Percentiles rank a stretch among this genome's conserved stretches.
phyloP scores from a whole-genome alignment of 2,797 vertebrate species.

The Siniperca scherzeri region DNA sequence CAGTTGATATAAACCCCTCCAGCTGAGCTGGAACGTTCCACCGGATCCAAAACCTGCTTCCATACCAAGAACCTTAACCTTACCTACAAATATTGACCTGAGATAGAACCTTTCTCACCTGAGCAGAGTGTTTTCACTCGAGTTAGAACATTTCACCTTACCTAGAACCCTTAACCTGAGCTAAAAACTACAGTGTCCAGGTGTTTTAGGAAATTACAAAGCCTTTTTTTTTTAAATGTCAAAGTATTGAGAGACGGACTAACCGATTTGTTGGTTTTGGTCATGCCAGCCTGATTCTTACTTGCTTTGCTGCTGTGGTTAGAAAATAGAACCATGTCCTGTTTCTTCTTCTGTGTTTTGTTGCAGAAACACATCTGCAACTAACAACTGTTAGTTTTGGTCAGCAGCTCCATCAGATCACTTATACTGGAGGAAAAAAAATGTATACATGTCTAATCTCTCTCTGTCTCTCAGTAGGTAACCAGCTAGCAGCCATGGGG shows the following conservation, averaged over 20 bases:
- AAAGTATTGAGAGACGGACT: not conserved
- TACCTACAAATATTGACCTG: too few relatives aligned
- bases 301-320: too few relatives aligned
- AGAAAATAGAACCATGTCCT: not conserved
- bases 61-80: too few relatives aligned
- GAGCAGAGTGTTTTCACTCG: too few relatives aligned
- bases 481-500: slow-evolving; percentile 95
- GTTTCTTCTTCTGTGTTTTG: not conserved
- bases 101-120: not conserved
- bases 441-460: slow-evolving; percentile 5
- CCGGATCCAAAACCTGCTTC: too few relatives aligned
- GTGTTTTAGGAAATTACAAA: too few relatives aligned
- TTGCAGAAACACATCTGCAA: not conserved
- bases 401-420: not conserved
- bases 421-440: not conserved
- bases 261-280: not conserved
- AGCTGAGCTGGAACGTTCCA: too few relatives aligned
- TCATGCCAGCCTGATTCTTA: too few relatives aligned
- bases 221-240: too few relatives aligned
- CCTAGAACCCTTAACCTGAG: too few relatives aligned
- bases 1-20: too few relatives aligned
- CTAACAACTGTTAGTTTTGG: not conserved
- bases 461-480: slow-evolving; percentile 89
- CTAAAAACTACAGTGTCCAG: too few relatives aligned
- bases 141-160: not conserved